phyloP scores from a whole-genome alignment of 1,140 invertebrate genomes.

The Cataglyphis hispanica region DNA sequence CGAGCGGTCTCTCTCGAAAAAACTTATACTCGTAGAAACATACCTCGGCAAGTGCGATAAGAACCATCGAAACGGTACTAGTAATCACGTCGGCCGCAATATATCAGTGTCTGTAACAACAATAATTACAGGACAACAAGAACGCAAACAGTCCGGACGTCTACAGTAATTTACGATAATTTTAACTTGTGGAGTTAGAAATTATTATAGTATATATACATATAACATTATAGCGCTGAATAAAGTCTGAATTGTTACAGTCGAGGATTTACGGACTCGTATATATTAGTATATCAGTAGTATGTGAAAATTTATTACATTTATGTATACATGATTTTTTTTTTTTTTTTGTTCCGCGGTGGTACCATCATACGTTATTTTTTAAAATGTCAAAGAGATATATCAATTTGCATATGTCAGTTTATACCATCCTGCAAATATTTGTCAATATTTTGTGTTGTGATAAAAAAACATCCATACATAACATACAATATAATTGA shows the following conservation, averaged over 20 bases:
- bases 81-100: constrained; percentile 63
- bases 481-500: not conserved
- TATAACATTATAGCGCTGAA: not conserved
- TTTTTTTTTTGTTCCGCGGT: not conserved
- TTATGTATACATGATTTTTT: not conserved
- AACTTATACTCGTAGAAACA: not conserved
- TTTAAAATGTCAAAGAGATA: constrained; percentile 9
- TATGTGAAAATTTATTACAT: not conserved
- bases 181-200: constrained; percentile 7
- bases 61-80: constrained; percentile 33
- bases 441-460: not conserved
- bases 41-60: constrained; percentile 33
- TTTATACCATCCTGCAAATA: not conserved
- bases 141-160: constrained; percentile 1
- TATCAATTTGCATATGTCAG: not conserved
- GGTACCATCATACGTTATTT: not conserved
- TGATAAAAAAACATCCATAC: not conserved
- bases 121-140: constrained; percentile 77
- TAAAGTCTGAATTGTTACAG: constrained; percentile 19
- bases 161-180: constrained; percentile 13
- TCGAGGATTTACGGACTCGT: not conserved
- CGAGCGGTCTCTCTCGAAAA: constrained; percentile 19
- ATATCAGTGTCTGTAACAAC: constrained; percentile 78
- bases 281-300: not conserved
- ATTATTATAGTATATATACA: not conserved